Evolutionary conservation across 2,888 invertebrate species (phyloP), one percentile per base, ranked within the genome.

Genomic region (Imbricaverruca yamaguchii): DNA sequence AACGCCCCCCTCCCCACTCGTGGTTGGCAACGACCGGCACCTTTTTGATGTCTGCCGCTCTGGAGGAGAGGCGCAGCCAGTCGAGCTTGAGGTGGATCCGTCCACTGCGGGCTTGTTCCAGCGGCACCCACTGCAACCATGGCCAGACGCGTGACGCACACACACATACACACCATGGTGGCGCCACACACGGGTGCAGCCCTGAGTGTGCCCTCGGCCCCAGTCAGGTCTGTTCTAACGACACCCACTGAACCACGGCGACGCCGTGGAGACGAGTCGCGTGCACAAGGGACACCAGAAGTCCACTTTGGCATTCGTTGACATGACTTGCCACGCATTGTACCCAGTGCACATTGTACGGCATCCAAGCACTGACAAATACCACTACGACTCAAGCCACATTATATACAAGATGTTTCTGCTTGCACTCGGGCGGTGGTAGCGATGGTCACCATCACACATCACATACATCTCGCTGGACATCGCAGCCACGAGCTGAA

Each of bases 21-120:
- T 39, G 39, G 59, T 59, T 59, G 15, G 11, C 2, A 59, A 59
- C 91, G 39, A 39, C 39, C 39, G 39, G 89, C 89, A 94, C 94
- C 84, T 91, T 90, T 86, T 92, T 91, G 9, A 97, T 89, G 87
- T 95, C 94, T 61, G 89, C 88, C 21, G 91, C 88, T 85, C 93
- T 91, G 63, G 91, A 89, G 80, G 93, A 92, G 81, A 98, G 89
- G 81, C 92, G 91, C 84, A 97, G 91, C 98, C 98, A 99, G 11
- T 93, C 92, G 81, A 97, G 89, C 80, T 95, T 92, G 81, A 98
- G 88, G 86, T 97, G 96, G 0, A 99, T 91, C 89, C 96, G 92
- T 11, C 98, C 98, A 86, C 96, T 95, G 87, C 96, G 97, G 13
- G 96, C 97, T 88, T 96, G 94, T 87, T 98, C 97, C 84, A 99